Base-by-base conservation (phyloP, 2,797 vertebrate species). In the Stomatorhinus walkeri region DNA sequence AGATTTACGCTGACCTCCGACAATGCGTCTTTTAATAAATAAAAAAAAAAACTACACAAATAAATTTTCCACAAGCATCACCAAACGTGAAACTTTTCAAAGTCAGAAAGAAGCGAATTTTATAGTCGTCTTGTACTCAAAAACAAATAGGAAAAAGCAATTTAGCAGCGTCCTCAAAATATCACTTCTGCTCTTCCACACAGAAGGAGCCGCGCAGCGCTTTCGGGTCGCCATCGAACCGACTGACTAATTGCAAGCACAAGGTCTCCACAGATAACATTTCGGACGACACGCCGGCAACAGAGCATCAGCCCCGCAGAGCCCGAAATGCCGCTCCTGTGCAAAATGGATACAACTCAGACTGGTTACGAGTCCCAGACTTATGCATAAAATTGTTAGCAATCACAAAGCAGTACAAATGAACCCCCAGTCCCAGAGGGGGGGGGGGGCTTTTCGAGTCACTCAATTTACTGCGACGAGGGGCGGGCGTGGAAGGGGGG, bases 211-310 rank as follows among this genome's bases (percentile, higher is more conserved):
- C 40, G 76, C 83, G 88, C 88, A n/a, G 43, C 19, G 36, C 51
- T 81, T 52, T 79, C 87, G 54, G 48, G 48, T 56, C 72, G 49
- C 64, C 68, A 56, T 81, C 59, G 76, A 52, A 83, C 72, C 51
- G 79, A 36, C 76, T 85, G 43, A 40, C 81, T 64, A 64, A 89
- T 85, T 51, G 81, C 81, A 61, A 85, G 43, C 56, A 51, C 56
- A 89, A 68, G 43, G 59, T 86, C 43, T 72, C 43, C 19, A 72
- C 59, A 89, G 81, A 68, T 51, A 64, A 68, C 88, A 86, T 46
- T 51, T 28, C 83, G 32, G 81, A 46, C 32, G 59, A 54, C 54
- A 49, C n/a, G 19, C 5, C 48, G 48, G 48, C 46, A 32, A 16
- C 84, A 7, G 16, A 43, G 40, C 76, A 81, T 81, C 76, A 81